These are phyloP conservation scores for Aphrophora alni DNA, from an alignment of 2,888 invertebrate genomes.

Conservation along the genomic window DNA sequence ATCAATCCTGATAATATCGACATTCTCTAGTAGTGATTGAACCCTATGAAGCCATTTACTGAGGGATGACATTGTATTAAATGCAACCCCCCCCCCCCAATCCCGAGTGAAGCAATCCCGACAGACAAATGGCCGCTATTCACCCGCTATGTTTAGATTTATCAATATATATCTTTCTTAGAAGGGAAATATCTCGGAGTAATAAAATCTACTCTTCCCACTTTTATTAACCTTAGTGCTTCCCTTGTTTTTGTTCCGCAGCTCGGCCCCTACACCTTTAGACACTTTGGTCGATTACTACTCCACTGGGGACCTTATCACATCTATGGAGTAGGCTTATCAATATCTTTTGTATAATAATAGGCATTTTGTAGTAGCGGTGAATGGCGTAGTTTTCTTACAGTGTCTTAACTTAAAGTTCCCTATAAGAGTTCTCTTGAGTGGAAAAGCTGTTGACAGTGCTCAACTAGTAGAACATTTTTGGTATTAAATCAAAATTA, in stretches of 20 bases:
- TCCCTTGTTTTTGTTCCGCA: background rate
- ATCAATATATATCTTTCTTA: background rate
- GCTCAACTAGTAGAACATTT: too few species aligned
- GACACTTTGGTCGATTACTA: background rate
- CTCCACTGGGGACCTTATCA: too few species aligned
- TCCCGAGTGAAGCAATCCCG: too few species aligned
- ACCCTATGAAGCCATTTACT: background rate
- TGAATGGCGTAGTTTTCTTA: too few species aligned
- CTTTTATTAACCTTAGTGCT: background rate
- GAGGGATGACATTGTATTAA: background rate
- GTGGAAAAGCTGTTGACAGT: too few species aligned
- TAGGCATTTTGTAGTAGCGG: too few species aligned
- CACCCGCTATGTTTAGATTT: background rate
- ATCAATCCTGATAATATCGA: background rate
- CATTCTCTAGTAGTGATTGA: too few species aligned
- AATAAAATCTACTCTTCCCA: background rate
- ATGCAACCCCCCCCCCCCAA: background rate
- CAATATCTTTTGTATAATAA: too few species aligned
- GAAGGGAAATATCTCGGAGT: background rate
- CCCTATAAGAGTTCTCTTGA: too few species aligned
- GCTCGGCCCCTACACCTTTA: background rate
- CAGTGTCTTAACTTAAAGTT: too few species aligned
- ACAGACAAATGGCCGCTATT: background rate
- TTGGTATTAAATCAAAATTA: too few species aligned
- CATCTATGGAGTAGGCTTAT: too few species aligned